Base-by-base conservation (phyloP, 2,797 vertebrate species). In the Lepidocolaptes lacrymiger region DNA sequence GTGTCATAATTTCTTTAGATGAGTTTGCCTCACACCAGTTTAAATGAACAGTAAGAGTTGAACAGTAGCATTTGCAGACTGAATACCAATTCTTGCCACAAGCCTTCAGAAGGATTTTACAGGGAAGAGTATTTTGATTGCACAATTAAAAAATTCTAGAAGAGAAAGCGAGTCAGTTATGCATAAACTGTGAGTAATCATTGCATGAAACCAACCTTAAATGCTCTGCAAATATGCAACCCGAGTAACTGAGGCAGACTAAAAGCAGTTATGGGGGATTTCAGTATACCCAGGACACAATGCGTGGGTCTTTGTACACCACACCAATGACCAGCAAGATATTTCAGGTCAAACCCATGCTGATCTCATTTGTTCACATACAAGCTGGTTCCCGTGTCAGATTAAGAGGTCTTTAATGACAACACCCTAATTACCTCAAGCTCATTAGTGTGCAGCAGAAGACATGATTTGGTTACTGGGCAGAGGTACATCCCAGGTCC, bases 1-100 rank as follows among this genome's bases (percentile, higher is more conserved):
- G 58, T 62, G 96, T 84, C 82, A 86, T 91, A 80, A 95, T 97
- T 96, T 91, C 93, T 96, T 90, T 61, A 94, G 64, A 91, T 89
- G 86, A 94, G 81, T 96, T 97, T 97, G 88, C 69, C 85, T 94
- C 92, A 94, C 91, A 81, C 76, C 55, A 52, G 46, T 95, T 91
- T 97, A 93, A 94, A 97, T 39, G 39, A 39, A 39, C 39, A 39
- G 39, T 39, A 39, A 39, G 14, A 39, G 39, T 87, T 73, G 76
- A 97, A 85, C 41, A 86, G 8, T 24, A 34, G 30, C 32, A 20
- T 92, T 94, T 95, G 63, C 88, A 82, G 34, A 93, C 66, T 44
- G 85, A 95, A 93, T 88, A 62, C 21, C 30, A 88, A 62, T 88
- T 90, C 69, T 93, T 55, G 55, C 73, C 66, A 22, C 39, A 69